These are phyloP conservation scores for Lysandra coridon DNA, from an alignment of 2,888 invertebrate genomes.

Conservation along the genomic window DNA sequence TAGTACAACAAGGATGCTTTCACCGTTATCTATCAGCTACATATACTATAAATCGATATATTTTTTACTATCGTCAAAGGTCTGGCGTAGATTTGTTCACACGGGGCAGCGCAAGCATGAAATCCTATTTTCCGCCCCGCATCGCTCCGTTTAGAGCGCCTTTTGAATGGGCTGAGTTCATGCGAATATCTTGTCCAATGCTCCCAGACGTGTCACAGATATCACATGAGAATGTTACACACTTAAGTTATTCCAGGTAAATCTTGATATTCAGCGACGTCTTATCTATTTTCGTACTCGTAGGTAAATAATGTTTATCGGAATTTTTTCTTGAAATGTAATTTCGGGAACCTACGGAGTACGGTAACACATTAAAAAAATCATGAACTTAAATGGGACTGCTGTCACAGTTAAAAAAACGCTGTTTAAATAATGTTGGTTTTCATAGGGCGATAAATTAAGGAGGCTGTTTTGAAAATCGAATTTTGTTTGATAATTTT, in stretches of 20 bases:
- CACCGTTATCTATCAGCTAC: not conserved
- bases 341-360: not conserved
- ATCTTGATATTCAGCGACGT: not conserved
- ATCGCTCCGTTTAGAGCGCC: constrained; percentile 73
- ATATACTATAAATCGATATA: constrained; percentile 5
- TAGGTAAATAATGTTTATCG: not conserved
- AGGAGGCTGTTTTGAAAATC: not conserved
- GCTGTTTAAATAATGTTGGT: no score
- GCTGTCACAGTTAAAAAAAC: no score
- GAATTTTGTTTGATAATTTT: constrained; percentile 39
- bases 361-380: not conserved
- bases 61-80: constrained; percentile 63
- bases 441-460: not conserved
- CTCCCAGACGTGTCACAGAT: constrained; percentile 46
- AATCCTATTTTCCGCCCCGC: constrained; percentile 79
- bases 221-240: constrained; percentile 43
- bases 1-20: not conserved
- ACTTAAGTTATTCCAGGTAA: constrained; percentile 33
- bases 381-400: not conserved
- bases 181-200: constrained; percentile 65
- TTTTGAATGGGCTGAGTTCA: constrained; percentile 72
- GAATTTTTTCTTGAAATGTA: not conserved
- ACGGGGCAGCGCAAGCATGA: constrained; percentile 76
- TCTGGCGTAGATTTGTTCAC: constrained; percentile 76
- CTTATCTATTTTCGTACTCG: not conserved